Percentiles rank a stretch among this genome's conserved stretches.
Evolutionary conservation across 2,113 vertebrate genomes (phyloP).

Genomic region (Tragelaphus strepsiceros): DNA sequence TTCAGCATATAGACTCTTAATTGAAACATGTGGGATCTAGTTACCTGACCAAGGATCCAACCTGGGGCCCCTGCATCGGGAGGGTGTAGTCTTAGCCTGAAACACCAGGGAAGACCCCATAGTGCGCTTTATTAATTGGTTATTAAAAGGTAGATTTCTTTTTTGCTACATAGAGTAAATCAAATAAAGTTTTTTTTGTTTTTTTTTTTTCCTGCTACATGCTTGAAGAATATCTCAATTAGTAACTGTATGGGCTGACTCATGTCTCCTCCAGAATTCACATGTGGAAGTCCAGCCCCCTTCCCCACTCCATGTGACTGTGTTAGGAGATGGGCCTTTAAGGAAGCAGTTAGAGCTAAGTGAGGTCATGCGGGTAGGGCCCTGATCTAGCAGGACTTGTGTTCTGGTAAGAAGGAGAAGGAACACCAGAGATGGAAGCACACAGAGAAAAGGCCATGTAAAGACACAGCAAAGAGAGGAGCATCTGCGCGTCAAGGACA

Average conservation of each 20-base stretch:
- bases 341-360: background rate
- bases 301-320: background rate
- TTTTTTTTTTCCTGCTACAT: background rate
- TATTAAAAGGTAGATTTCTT: background rate
- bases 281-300: background rate
- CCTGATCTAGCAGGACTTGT: background rate
- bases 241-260: background rate
- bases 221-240: background rate
- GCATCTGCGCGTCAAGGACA: rapidly evolving
- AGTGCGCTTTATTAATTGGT: background rate
- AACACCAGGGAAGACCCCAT: background rate
- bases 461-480: rapidly evolving
- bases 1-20: background rate
- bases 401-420: background rate
- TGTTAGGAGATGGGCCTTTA: background rate
- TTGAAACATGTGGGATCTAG: background rate
- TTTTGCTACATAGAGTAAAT: background rate
- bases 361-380: background rate
- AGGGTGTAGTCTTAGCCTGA: background rate
- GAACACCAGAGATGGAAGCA: rapidly evolving
- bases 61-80: background rate
- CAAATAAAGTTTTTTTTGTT: background rate
- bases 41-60: background rate
- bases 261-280: background rate
- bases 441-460: background rate